Conservation (phyloP, 2,113 vertebrate genomes). For the Cynoglossus semilaevis region DNA sequence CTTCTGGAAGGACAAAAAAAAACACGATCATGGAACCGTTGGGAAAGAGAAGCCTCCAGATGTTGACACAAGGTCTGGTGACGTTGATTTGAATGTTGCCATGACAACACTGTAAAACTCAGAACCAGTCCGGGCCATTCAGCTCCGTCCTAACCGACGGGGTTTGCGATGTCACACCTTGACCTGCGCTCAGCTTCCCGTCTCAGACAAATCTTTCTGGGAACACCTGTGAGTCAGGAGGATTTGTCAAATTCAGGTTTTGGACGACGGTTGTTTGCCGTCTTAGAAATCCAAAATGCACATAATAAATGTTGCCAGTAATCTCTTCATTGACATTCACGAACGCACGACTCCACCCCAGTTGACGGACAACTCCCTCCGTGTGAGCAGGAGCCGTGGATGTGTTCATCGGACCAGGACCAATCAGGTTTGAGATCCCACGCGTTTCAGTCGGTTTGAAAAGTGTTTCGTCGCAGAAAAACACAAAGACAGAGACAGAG, state of each 20-base stretch:
- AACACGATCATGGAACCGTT: no score
- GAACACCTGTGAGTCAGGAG: conserved; percentile 10
- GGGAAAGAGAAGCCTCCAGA: no score
- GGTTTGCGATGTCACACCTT: conserved; percentile 11
- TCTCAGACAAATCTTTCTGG: neutral
- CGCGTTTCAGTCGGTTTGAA: no score
- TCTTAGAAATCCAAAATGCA: neutral
- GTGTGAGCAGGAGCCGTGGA: neutral
- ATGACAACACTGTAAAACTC: conserved; percentile 23
- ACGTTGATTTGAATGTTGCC: conserved; percentile 11
- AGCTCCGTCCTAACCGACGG: neutral
- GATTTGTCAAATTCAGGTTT: conserved; percentile 10
- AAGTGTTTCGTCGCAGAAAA: no score
- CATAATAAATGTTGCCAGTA: neutral
- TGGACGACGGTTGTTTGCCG: neutral
- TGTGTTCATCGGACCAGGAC: neutral
- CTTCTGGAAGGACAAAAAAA: no score
- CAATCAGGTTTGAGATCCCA: neutral
- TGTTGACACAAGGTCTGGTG: neutral
- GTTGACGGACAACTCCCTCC: neutral
- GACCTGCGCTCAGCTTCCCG: neutral
- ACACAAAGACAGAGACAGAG: neutral
- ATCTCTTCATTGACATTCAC: neutral
- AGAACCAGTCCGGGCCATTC: no score
- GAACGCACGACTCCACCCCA: neutral